Percentiles rank a stretch among this genome's conserved stretches.
Evolutionary conservation across 2,797 vertebrate species (phyloP).

Genomic region (Chaenodraco wilsoni): DNA sequence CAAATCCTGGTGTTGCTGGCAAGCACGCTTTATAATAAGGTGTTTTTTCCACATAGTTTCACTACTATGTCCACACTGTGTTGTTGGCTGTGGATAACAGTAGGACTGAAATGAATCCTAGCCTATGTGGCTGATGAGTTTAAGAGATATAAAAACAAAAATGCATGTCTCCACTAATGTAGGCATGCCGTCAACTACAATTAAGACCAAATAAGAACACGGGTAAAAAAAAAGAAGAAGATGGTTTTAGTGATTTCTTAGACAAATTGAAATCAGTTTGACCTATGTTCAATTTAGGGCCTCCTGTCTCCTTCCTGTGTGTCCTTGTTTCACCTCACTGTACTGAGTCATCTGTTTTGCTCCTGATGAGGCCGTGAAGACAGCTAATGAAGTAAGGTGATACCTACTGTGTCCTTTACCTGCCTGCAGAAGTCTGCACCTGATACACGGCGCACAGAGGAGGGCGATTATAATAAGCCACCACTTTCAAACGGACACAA

Average conservation of each 20-base stretch:
- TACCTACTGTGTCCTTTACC: slow-evolving; percentile 20
- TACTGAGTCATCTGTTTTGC: slow-evolving; percentile 9
- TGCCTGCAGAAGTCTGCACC: background rate
- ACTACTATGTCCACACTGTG: no score
- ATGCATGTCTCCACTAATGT: background rate
- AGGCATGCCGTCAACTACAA: background rate
- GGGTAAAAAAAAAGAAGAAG: background rate
- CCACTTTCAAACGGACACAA: background rate
- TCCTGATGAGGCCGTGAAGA: slow-evolving; percentile 28
- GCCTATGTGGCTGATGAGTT: no score
- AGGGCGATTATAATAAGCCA: background rate
- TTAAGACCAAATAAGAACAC: background rate
- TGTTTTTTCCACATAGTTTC: no score
- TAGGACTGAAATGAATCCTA: no score
- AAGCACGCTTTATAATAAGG: no score
- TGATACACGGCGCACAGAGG: background rate
- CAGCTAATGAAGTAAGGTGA: slow-evolving; percentile 30
- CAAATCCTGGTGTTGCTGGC: no score
- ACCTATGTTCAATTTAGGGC: background rate
- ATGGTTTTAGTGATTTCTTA: background rate
- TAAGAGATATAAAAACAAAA: background rate
- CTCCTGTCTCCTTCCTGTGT: background rate
- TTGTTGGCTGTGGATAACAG: no score
- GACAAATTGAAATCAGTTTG: background rate
- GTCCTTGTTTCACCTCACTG: slow-evolving; percentile 10